Percentiles rank a stretch among this genome's conserved stretches.
These are phyloP conservation scores for Sorex maritimensis DNA, from an alignment of 2,797 vertebrate genomes.

Conservation along the genomic window DNA sequence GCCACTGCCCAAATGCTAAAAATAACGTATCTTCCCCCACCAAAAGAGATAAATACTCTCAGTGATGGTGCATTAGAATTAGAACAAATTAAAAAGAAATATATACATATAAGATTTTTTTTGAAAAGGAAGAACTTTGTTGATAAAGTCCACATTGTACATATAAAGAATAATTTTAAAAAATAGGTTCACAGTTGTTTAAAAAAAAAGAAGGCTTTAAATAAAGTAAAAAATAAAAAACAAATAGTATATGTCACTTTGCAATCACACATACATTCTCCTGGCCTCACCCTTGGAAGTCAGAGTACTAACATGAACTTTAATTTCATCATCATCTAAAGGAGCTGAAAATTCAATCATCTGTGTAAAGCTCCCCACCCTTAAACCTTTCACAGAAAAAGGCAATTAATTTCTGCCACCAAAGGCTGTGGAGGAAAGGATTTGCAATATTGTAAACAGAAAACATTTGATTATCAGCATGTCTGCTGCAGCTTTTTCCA, in stretches of 20 bases:
- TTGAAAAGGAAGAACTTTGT: not conserved
- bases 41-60: not conserved
- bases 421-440: constrained; percentile 80
- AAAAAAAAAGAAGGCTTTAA: not conserved
- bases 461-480: constrained; percentile 87
- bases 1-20: constrained; percentile 54
- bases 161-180: constrained; percentile 44
- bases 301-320: constrained; percentile 31
- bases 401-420: constrained; percentile 64
- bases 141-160: constrained; percentile 17
- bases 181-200: constrained; percentile 34
- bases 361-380: not conserved
- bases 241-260: not conserved
- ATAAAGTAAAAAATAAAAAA: not conserved
- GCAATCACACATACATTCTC: not conserved
- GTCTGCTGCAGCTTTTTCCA: constrained; percentile 87
- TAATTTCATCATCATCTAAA: constrained; percentile 26
- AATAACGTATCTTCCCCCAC: not conserved
- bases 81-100: not conserved
- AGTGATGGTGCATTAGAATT: not conserved
- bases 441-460: constrained; percentile 86
- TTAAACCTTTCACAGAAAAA: constrained; percentile 24
- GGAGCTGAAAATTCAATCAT: constrained; percentile 25
- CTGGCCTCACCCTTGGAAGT: not conserved
- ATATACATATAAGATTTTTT: constrained; percentile 20